Conservation (phyloP, 2,113 vertebrate species). For the Gymnogyps californianus region DNA sequence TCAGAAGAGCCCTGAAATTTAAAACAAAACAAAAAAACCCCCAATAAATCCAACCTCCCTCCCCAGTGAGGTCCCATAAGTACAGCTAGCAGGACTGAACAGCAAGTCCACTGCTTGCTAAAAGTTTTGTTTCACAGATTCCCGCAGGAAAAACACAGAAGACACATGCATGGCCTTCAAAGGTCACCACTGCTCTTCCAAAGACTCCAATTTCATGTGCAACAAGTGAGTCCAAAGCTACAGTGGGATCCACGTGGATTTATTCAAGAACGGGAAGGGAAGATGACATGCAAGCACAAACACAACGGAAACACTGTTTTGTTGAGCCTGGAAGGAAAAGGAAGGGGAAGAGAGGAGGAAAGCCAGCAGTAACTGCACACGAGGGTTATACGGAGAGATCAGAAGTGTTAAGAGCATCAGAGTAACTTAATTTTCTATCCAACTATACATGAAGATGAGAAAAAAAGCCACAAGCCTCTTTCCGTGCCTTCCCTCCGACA, state of each 20-base stretch:
- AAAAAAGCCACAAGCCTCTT: background rate
- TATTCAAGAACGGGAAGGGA: background rate
- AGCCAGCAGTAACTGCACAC: background rate
- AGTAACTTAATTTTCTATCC: background rate
- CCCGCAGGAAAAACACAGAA: background rate
- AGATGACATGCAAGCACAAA: fast-evolving
- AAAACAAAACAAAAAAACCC: background rate
- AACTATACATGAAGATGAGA: fast-evolving
- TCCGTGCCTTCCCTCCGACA: fast-evolving
- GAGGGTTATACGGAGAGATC: fast-evolving
- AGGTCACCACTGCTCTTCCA: background rate
- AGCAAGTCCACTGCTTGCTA: background rate
- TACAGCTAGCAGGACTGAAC: background rate
- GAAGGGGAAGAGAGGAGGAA: background rate
- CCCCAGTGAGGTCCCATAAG: background rate
- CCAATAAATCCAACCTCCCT: background rate
- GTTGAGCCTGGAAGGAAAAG: background rate
- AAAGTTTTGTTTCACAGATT: background rate
- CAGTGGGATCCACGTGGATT: background rate
- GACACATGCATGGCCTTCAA: background rate
- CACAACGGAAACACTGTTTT: fast-evolving
- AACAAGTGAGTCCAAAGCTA: background rate
- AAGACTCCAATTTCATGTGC: background rate
- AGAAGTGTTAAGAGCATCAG: background rate
- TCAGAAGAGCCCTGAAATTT: background rate